Base-by-base conservation (phyloP, 2,797 vertebrate genomes). In the Enoplosus armatus region DNA sequence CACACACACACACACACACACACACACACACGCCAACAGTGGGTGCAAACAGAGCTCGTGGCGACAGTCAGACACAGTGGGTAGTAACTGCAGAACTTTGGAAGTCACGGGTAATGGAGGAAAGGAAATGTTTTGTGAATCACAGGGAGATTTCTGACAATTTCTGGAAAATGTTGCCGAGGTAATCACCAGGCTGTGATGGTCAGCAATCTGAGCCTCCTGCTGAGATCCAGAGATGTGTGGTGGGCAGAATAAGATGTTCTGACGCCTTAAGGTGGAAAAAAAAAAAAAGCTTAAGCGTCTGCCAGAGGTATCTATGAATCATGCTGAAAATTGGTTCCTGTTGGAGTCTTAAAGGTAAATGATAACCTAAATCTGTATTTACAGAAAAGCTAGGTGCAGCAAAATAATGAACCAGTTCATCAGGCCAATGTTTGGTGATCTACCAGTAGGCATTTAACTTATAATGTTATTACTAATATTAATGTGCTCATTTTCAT, bases 161-260 rank as follows among this genome's bases (percentile, higher is more conserved):
- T 92, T 90, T 89, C 72, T 65, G 81, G 64, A 69, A 85, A 88
- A 80, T 85, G 84, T 80, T 87, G 82, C 85, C 4, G 62, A 78
- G 87, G 89, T 92, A 92, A 93, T 93, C 80, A 74, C 79, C 45
- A 27, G 66, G 77, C 82, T 84, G 69, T 85, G 88, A 84, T 85
- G 93, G 90, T 89, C 92, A 89, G 87, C 91, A 92, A 83, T 87
- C 79, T 85, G 67, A 75, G 78, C 61, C 79, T 82, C 90, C 89
- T 56, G 85, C 91, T 82, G 88, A 82, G 90, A 85, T 77, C 47
- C 68, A 76, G 80, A 85, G 84, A 89, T 77, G 87, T 87, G 69
- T 83, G 64, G 62, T 50, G 75, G 76, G 81, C 59, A 85, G 76
- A 87, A 80, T 79, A 76, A 85, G 71, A 87, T 35, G 72, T 83